Base-by-base conservation (phyloP, 1,140 invertebrate species). In the Parapsyche elsis region DNA sequence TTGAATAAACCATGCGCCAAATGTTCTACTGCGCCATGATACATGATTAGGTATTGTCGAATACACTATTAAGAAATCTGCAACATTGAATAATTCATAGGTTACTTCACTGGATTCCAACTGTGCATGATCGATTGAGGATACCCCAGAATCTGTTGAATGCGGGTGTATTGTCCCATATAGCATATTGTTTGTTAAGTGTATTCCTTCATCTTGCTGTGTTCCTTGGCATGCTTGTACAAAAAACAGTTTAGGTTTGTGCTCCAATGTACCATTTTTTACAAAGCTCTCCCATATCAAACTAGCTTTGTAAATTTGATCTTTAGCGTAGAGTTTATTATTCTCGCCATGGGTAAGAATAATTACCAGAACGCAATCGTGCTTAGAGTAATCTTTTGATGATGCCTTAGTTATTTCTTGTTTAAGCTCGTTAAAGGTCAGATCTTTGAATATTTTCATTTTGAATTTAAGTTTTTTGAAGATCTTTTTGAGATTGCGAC, bases 401-500 rank as follows among this genome's bases (percentile, higher is more conserved):
- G 76, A 14, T 9, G 59, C 59, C 85, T 92, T 88, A 80, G 91
- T 89, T 44, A 96, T 90, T 74, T 92, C 88, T 82, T 91, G 88
- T 19, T 91, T 88, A 78, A 97, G 92, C 77, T 96, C 91, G 71
- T 90, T 88, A 30, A 90, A 89, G 78, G 90, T 92, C 19, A 92
- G 88, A 85, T 93, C 91, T 59, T 91, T 90, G 71, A 90, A 84
- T 30, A 93, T 89, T 0, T 88, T 87, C 0, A 96, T 94, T 78
- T 93, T 90, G 87, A 97, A 98, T 16, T 92, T 93, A 16, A 97
- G 86, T 53, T 87, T 86, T 83, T 91, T 90, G 9, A 97, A 87
- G 0, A 92, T 90, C 81, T 89, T 89, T 16, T 88, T 85, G 61
- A 95, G 87, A 85, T 94, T 94, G 70, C 92, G 90, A 83, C 92